Conservation (phyloP, 1,140 invertebrate species). For the Drosophila bocki region DNA sequence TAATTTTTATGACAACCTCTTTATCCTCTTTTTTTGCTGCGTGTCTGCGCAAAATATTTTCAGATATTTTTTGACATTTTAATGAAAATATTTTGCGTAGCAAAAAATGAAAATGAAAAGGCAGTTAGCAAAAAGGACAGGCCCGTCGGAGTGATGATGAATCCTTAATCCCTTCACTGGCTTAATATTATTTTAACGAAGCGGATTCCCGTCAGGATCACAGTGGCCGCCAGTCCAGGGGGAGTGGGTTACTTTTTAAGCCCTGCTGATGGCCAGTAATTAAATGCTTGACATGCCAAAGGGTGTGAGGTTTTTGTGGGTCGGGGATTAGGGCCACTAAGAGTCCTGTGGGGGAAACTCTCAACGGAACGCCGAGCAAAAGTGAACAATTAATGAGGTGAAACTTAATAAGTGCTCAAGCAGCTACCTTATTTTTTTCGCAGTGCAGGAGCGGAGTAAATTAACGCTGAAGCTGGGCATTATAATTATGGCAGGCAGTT, state of each 20-base stretch:
- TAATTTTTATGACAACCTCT: slow-evolving; percentile 11
- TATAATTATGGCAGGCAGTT: slow-evolving; percentile 76
- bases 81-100: slow-evolving; percentile 78
- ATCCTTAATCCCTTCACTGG: slow-evolving; percentile 60
- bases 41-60: slow-evolving; percentile 80
- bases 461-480: slow-evolving; percentile 73
- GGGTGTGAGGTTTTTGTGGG: slow-evolving; percentile 52
- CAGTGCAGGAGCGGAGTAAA: slow-evolving; percentile 39
- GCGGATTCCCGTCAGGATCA: slow-evolving; percentile 55
- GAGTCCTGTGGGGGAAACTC: slow-evolving; percentile 27
- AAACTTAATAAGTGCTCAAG: slow-evolving; percentile 15
- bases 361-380: slow-evolving; percentile 7
- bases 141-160: slow-evolving; percentile 60
- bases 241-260: slow-evolving; percentile 64
- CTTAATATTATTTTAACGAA: slow-evolving; percentile 82
- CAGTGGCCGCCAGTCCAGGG: not conserved
- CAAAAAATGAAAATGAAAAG: slow-evolving; percentile 36
- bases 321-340: slow-evolving; percentile 58
- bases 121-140: slow-evolving; percentile 40
- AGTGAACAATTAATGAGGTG: slow-evolving; percentile 36
- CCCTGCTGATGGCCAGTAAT: slow-evolving; percentile 78
- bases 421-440: slow-evolving; percentile 20
- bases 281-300: slow-evolving; percentile 79
- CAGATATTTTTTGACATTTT: slow-evolving; percentile 80
- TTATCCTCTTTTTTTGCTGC: slow-evolving; percentile 32